These are phyloP conservation scores for Polyommatus icarus DNA, from an alignment of 2,888 invertebrate genomes.

Conservation along the genomic window DNA sequence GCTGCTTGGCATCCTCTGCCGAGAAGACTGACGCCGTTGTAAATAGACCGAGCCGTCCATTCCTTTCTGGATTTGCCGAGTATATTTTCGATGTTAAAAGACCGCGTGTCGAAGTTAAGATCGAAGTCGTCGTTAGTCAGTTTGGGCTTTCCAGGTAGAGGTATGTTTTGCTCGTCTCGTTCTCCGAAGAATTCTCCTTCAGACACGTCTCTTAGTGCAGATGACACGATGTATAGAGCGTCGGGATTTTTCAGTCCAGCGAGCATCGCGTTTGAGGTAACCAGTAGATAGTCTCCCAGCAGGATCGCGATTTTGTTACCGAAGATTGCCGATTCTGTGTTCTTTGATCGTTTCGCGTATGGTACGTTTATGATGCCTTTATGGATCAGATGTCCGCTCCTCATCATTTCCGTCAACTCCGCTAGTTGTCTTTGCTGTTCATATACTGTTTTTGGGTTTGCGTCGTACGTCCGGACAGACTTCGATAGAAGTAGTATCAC, in stretches of 20 bases:
- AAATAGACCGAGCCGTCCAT: conserved; percentile 86
- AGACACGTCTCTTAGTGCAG: conserved; percentile 88
- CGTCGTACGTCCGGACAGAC: conserved; percentile 82
- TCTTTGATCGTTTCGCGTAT: conserved; percentile 77
- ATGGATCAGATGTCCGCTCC: conserved; percentile 91
- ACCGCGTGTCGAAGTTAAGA: conserved; percentile 64
- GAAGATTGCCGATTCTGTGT: conserved; percentile 87
- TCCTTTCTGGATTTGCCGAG: conserved; percentile 83
- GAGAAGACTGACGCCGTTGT: conserved; percentile 83
- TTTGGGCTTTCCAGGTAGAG: conserved; percentile 83
- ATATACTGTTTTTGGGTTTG: conserved; percentile 81
- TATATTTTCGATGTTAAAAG: conserved; percentile 63
- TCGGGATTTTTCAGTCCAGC: conserved; percentile 86
- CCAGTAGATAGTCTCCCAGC: conserved; percentile 91
- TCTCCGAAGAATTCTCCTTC: conserved; percentile 91
- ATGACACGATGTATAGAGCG: conserved; percentile 90
- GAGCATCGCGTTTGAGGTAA: conserved; percentile 90
- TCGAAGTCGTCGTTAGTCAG: conserved; percentile 56
- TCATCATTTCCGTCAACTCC: conserved; percentile 92
- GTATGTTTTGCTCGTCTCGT: conserved; percentile 87
- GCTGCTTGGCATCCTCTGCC: conserved; percentile 91
- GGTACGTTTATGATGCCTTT: conserved; percentile 79
- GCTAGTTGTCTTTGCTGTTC: conserved; percentile 71
- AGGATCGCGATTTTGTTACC: conserved; percentile 94
- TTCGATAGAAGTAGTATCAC: conserved; percentile 91